Evolutionary conservation across 2,113 vertebrate genomes (phyloP).

Genomic region (Condylura cristata): DNA sequence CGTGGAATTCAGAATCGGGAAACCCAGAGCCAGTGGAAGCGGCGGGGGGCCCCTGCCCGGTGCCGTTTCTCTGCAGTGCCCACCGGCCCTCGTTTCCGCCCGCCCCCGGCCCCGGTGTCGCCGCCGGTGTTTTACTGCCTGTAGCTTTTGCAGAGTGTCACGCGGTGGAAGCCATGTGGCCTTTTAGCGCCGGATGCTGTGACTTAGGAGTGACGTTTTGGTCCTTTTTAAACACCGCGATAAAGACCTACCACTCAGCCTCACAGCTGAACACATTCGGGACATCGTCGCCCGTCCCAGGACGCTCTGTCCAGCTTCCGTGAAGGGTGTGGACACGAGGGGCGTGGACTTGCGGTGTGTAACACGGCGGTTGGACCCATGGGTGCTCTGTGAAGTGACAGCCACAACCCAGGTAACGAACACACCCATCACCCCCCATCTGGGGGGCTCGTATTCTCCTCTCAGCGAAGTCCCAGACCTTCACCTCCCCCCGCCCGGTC

Average conservation of each 20-base stretch:
- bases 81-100: accelerated
- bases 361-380: background rate
- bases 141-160: background rate
- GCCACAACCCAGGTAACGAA: background rate
- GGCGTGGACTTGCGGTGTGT: background rate
- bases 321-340: too few relatives aligned
- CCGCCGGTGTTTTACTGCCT: background rate
- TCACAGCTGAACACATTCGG: too few relatives aligned
- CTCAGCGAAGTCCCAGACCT: background rate
- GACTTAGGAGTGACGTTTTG: background rate
- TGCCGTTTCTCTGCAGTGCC: background rate
- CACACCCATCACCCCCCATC: background rate
- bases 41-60: background rate
- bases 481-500: background rate
- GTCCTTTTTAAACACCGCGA: background rate
- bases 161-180: background rate
- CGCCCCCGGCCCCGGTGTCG: too few relatives aligned
- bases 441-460: background rate
- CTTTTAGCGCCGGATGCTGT: background rate
- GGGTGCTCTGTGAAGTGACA: background rate
- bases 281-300: too few relatives aligned
- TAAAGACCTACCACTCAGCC: background rate
- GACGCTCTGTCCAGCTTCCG: too few relatives aligned
- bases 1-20: background rate
- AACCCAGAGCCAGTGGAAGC: background rate